These are phyloP conservation scores for Trididemnum clinides DNA, from an alignment of 23 tunicate genomes.

Conservation along the genomic window DNA sequence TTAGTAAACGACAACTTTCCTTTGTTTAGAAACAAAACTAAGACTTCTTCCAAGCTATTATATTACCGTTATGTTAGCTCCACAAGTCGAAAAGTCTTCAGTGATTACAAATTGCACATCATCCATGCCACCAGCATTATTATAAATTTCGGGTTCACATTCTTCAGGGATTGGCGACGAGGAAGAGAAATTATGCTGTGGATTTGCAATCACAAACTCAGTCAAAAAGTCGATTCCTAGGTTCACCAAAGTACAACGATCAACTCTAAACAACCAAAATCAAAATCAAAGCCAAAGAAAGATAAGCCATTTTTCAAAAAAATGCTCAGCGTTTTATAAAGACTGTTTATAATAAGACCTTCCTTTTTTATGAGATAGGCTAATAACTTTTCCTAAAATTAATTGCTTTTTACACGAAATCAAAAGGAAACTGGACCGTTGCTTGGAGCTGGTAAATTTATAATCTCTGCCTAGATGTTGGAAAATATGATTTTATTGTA, in stretches of 20 bases:
- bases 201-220: constrained; percentile 38
- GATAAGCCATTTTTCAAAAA: background rate
- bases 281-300: background rate
- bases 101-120: constrained; percentile 20
- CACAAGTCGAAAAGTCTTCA: constrained; percentile 19
- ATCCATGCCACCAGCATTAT: background rate
- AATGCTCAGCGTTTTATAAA: background rate
- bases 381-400: no score
- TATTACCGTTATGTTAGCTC: constrained; percentile 15
- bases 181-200: background rate
- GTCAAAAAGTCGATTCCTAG: constrained; percentile 26
- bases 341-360: no score
- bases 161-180: background rate
- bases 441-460: no score
- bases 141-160: constrained; percentile 6
- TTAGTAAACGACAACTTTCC: no score
- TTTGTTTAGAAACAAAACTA: no score
- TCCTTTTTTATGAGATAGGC: no score
- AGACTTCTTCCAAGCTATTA: no score
- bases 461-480: no score
- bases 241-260: constrained; percentile 43
- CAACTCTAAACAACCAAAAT: background rate
- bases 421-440: no score
- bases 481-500: no score
- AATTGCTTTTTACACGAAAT: no score